Evolutionary conservation across 2,888 invertebrate genomes (phyloP), one percentile per base, ranked within the genome.

Genomic region (Cheilosia vulpina): DNA sequence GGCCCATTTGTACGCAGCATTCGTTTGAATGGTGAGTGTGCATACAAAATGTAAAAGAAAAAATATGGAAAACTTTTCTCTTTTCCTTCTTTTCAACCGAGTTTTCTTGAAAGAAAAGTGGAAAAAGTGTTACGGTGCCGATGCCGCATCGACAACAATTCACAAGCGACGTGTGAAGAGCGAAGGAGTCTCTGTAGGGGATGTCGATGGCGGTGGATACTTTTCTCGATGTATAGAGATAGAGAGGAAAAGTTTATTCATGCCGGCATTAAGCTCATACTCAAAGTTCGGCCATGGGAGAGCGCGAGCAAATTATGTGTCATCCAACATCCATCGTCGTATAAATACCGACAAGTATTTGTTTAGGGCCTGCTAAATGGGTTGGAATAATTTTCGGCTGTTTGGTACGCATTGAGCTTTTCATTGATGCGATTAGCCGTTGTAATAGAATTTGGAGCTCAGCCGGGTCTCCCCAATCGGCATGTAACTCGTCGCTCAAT

Each of bases 91-190:
- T 75, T 63, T 50, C 21, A 55, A 38, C 53, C 34, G 15, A 65
- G 31, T 84, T 79, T 73, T 69, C 63, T 69, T 68, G 24, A 45
- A 52, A 47, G 19, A 31, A 57, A 72, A 50, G 17, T 53, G 31
- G 41, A n/a, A 55, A 57, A 68, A 65, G 21, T 58, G 50, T 52
- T 79, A 75, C 73, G 21, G 27, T 65, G 58, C 57, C 53, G 79
- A 84, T 80, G 75, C 80, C 80, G 79, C 80, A 83, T 83, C 66
- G 34, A 72, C 65, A 60, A 80, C 65, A 75, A 69, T 75, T 65
- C 73, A 63, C 80, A 63, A 31, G 17, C 77, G 38, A 60, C 62
- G 47, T 66, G 47, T n/a, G 60, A 62, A 63, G 63, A 27, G 47
- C 13, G 60, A 57, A 63, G 63, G 43, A 41, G 60, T 38, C 55